phyloP scores from a whole-genome alignment of 2,888 invertebrate genomes.

The Orthosia gothica region DNA sequence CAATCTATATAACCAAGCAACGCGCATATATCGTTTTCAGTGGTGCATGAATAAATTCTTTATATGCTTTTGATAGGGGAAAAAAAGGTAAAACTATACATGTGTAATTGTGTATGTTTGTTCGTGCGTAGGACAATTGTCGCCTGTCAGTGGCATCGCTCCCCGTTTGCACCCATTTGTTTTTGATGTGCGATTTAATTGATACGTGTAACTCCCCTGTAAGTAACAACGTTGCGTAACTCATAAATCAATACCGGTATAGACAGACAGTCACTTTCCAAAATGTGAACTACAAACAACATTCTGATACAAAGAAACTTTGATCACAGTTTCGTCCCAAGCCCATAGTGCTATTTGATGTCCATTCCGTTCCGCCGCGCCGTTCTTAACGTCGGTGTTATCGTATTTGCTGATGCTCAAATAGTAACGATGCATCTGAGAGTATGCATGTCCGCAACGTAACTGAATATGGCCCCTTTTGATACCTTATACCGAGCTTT shows the following conservation, averaged over 20 bases:
- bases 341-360: neutral
- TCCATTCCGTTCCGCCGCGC: too few species aligned
- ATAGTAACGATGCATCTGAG: neutral
- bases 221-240: neutral
- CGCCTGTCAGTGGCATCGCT: neutral
- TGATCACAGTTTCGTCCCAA: too few species aligned
- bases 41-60: neutral
- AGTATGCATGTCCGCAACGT: neutral
- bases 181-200: conserved; percentile 1
- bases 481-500: neutral
- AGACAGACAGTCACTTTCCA: neutral
- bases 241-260: conserved; percentile 13
- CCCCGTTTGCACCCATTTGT: neutral
- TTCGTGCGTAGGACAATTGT: neutral
- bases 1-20: neutral
- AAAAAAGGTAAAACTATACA: conserved; percentile 1
- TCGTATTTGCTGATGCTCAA: neutral
- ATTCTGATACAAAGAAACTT: neutral
- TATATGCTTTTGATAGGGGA: neutral
- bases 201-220: neutral
- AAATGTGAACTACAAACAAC: neutral
- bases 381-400: neutral
- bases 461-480: neutral
- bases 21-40: neutral
- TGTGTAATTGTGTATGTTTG: too few species aligned